Evolutionary conservation across 2,113 vertebrate genomes (phyloP), one percentile per base, ranked within the genome.

Genomic region (Cyrtonyx montezumae): DNA sequence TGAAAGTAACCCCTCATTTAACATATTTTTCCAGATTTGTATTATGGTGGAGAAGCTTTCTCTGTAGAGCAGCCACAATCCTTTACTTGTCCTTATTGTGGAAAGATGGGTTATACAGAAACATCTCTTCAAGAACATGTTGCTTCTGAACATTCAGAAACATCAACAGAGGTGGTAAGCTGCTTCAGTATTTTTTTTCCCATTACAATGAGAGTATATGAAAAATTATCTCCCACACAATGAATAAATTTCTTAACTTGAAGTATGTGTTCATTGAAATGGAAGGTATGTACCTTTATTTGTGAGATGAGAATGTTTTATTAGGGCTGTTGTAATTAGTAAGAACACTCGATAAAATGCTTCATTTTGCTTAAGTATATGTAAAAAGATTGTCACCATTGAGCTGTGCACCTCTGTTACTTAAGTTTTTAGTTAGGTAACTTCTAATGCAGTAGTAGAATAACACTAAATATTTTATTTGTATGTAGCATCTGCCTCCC

Each of bases 21-120:
- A 23, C 43, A 0, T 70, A 85, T 59, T 45, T 90, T 96, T 88
- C 71, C 98, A 99, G 99, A 99, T 97, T 98, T 99, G 97, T 99
- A 99, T 97, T 99, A 99, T 97, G 99, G 99, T 97, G 99, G 99
- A 85, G 99, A 99, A 98, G 99, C 99, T 71, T 99, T 99, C 97
- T 99, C 99, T 95, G 98, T 99, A 98, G 99, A 99, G 94, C 99
- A 99, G 93, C 99, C 99, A 78, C 99, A 99, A 97, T 99, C 99
- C 9, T 99, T 99, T 90, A 99, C 99, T 94, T 99, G 99, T 98
- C 99, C 99, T 96, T 99, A 99, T 97, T 99, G 99, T 98, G 99
- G 99, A 55, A 99, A 99, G 96, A 99, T 99, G 99, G 99, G 99
- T 97, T 99, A 98, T 96, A 99, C 99, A 15, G 99, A 99, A 98